Conservation (phyloP, 2,113 vertebrate genomes). For the Monopterus albus region DNA sequence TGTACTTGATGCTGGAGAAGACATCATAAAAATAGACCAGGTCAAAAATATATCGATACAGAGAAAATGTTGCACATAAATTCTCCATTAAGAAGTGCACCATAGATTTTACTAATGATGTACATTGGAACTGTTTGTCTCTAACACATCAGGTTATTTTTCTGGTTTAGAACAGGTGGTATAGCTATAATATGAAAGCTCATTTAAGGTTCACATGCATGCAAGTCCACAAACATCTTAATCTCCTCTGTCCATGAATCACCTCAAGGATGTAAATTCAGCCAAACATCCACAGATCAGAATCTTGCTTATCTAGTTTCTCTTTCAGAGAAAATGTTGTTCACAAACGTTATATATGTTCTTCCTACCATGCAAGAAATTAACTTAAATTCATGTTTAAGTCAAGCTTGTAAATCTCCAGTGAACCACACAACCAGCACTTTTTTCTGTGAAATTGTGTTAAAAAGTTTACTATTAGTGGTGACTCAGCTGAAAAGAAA, state of each 20-base stretch:
- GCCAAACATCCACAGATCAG: constrained; percentile 53
- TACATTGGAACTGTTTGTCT: constrained; percentile 25
- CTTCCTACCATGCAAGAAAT: constrained; percentile 27
- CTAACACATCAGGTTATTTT: constrained; percentile 4
- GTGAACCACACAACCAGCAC: background rate
- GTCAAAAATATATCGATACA: constrained; percentile 46
- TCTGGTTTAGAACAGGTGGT: constrained; percentile 9
- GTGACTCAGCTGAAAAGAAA: background rate
- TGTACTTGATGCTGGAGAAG: constrained; percentile 18
- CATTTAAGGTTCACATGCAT: constrained; percentile 35
- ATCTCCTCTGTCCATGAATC: constrained; percentile 51
- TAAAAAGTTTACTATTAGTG: constrained; percentile 3
- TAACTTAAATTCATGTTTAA: background rate
- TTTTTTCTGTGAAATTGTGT: background rate
- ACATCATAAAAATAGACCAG: constrained; percentile 36
- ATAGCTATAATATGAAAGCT: constrained; percentile 2
- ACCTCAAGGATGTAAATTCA: constrained; percentile 45
- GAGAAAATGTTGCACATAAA: constrained; percentile 43
- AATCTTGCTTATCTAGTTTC: constrained; percentile 41
- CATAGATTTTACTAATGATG: constrained; percentile 15
- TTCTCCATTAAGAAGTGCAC: constrained; percentile 39
- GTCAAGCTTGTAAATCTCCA: background rate
- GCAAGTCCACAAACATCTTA: constrained; percentile 36
- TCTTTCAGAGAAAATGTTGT: constrained; percentile 49
- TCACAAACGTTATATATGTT: constrained; percentile 58